Evolutionary conservation across 1,140 invertebrate genomes (phyloP).

Genomic region (Stegodyphus dumicola): DNA sequence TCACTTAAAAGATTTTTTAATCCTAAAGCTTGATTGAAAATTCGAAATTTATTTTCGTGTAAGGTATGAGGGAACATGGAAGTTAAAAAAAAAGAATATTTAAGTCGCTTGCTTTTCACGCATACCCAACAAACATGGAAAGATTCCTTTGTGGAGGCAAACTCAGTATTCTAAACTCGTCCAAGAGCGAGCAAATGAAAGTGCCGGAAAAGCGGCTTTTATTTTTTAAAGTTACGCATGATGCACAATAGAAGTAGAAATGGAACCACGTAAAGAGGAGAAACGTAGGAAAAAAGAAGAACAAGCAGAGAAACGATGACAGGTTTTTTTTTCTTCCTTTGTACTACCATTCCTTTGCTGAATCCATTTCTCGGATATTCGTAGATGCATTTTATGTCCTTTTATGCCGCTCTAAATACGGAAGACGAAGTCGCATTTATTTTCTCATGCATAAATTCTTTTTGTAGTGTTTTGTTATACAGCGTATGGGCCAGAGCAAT

Average conservation of each 20-base stretch:
- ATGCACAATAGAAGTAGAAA: constrained; percentile 1
- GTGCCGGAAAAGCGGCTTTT: neutral
- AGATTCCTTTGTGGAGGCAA: neutral
- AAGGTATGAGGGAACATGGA: too few relatives aligned
- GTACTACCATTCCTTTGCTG: neutral
- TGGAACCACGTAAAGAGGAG: neutral
- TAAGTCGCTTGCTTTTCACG: too few relatives aligned
- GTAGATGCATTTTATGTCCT: neutral
- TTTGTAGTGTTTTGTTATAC: neutral
- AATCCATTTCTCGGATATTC: neutral
- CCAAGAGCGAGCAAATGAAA: constrained; percentile 15
- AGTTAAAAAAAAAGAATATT: too few relatives aligned
- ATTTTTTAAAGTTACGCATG: neutral
- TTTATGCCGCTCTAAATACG: constrained; percentile 16
- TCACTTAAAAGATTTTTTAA: too few relatives aligned
- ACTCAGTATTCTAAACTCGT: constrained; percentile 22
- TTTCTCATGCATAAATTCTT: neutral
- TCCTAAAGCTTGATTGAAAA: too few relatives aligned
- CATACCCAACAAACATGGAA: too few relatives aligned
- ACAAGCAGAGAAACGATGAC: neutral
- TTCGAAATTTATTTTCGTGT: too few relatives aligned
- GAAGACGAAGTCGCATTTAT: neutral
- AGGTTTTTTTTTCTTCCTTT: neutral
- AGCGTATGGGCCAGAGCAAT: too few relatives aligned
- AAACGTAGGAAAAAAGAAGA: neutral